A percentile compares a stretch with the other conserved stretches of the same genome.
These are phyloP conservation scores for Corvus hawaiiensis DNA, from an alignment of 2,113 vertebrate species.

Conservation along the genomic window DNA sequence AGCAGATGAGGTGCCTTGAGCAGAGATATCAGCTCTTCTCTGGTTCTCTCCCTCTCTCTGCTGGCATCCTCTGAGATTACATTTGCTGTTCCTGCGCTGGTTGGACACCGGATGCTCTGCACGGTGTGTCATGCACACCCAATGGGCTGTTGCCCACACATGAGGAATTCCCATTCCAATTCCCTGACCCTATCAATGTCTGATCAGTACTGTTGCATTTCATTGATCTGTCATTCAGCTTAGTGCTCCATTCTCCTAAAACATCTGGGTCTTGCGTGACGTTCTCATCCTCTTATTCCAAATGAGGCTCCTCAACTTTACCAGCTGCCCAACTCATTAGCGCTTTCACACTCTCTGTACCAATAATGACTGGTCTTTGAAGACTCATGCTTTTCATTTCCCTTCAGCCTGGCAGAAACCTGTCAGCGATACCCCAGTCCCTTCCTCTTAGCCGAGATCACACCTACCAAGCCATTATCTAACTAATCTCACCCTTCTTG, in stretches of 20 bases:
- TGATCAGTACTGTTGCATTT: neutral
- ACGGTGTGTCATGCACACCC: fast-evolving
- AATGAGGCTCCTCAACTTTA: neutral
- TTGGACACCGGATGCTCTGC: neutral
- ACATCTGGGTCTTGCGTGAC: neutral
- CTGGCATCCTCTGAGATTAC: neutral
- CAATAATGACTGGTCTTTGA: neutral
- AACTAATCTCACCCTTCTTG: neutral
- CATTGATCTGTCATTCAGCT: neutral
- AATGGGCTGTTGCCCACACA: neutral
- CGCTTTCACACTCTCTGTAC: neutral
- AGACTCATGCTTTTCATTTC: neutral
- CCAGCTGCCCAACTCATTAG: neutral
- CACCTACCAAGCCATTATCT: neutral
- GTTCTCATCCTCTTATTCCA: neutral
- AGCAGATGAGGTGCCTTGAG: neutral
- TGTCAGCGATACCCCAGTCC: neutral
- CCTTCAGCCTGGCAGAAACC: neutral
- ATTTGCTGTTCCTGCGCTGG: neutral
- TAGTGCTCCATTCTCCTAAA: neutral
- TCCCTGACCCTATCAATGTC: neutral
- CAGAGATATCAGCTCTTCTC: neutral
- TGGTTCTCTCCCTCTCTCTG: conserved; percentile 8
- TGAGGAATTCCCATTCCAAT: neutral
- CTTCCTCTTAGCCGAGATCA: neutral